These are phyloP conservation scores for Pholis gunnellus DNA, from an alignment of 2,113 vertebrate species.

Conservation along the genomic window DNA sequence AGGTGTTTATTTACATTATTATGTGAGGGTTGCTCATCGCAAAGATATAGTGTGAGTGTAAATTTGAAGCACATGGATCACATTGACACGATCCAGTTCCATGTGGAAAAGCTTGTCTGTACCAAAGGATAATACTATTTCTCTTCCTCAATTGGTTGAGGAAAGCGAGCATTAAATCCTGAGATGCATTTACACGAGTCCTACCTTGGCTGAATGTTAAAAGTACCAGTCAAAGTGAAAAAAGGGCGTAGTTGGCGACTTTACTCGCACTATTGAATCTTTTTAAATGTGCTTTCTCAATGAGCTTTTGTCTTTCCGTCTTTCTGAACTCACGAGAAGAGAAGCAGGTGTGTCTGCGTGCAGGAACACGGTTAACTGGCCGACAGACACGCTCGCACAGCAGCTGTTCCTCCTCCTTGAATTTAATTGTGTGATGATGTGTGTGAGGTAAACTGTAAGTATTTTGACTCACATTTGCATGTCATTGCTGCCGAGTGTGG, in stretches of 20 bases:
- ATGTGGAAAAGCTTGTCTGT: background rate
- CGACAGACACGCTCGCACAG: slow-evolving; percentile 21
- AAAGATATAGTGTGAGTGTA: background rate
- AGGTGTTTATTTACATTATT: background rate
- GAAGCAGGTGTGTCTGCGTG: slow-evolving; percentile 45
- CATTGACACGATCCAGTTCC: background rate
- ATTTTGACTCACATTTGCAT: slow-evolving; percentile 45
- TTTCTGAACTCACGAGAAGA: slow-evolving; percentile 11
- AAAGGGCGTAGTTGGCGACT: background rate
- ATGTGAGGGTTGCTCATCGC: background rate
- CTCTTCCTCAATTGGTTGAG: background rate
- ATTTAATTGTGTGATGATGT: slow-evolving; percentile 50
- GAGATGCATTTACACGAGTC: background rate
- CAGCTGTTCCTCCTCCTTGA: slow-evolving; percentile 52
- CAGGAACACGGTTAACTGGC: slow-evolving; percentile 33
- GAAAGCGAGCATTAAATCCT: background rate
- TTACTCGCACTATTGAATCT: background rate
- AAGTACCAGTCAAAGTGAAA: background rate
- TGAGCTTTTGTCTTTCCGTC: background rate
- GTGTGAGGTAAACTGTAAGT: slow-evolving; percentile 61
- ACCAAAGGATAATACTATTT: background rate
- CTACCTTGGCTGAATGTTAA: background rate
- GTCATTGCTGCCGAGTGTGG: background rate
- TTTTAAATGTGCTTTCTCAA: background rate
- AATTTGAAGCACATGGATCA: background rate